Evolutionary conservation across 2,888 invertebrate species (phyloP), one percentile per base, ranked within the genome.

Genomic region (Diplolepis rosae): DNA sequence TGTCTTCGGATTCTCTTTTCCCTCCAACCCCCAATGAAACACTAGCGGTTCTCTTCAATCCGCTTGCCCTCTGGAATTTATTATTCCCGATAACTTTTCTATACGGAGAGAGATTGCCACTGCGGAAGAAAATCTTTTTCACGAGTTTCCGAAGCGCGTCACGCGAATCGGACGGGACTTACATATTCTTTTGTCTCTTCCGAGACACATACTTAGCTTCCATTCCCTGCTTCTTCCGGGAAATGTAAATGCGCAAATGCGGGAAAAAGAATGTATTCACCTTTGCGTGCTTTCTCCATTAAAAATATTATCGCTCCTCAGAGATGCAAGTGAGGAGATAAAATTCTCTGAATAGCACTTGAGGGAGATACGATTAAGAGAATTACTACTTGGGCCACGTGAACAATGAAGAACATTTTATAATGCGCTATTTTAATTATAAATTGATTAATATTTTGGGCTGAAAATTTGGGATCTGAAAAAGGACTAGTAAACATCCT

Each of bases 1-100:
- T 77, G 79, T 79, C 76, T 76, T 77, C 79, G 71, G 68, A 76
- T 73, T 71, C 71, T 66, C 52, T n/a, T n/a, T n/a, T n/a, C 61
- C 70, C 70, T 65, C 65, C 72, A 74, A 69, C 27, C 68, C 66
- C 54, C 65, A 30, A 13, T 24, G n/a, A 42, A 61, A 39, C 61
- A 35, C 61, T 24, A 61, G 35, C 61, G 18, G 32, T 28, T 48
- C 32, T 65, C 42, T 18, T 24, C 54, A 71, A 69, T 52, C 72
- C 66, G 52, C 45, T 66, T 66, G 67, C 67, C 61, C 72, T 79
- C 65, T 50, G 70, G 77, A 82, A 85, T 85, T 83, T 83, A 83
- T 82, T 83, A 83, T 84, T 78, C 81, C 70, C 79, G 82, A 84
- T 84, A 84, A 81, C 73, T 80, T 79, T 73, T 73, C 79, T 74